Evolutionary conservation across 2,797 vertebrate genomes (phyloP).

Genomic region (Pangasius krempfi): DNA sequence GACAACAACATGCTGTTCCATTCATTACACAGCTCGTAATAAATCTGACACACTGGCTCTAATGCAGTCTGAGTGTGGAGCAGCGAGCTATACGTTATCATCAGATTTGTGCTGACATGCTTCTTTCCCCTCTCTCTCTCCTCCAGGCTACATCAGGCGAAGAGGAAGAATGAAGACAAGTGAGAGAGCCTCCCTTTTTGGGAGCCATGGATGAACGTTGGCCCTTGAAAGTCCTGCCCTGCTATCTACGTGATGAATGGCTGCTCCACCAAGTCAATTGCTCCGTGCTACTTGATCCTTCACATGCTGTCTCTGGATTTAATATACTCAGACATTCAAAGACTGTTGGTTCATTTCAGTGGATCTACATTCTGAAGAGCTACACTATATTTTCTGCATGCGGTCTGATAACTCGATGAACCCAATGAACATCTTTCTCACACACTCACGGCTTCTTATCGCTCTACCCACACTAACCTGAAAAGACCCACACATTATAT

Average conservation of each 20-base stretch:
- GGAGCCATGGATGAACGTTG: constrained; percentile 67
- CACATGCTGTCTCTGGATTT: constrained; percentile 30
- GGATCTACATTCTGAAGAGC: constrained; percentile 22
- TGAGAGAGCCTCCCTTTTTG: constrained; percentile 72
- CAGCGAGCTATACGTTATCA: constrained; percentile 74
- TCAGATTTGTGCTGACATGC: constrained; percentile 76
- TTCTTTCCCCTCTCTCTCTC: constrained; percentile 60
- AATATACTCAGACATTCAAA: constrained; percentile 33
- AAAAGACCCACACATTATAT: constrained; percentile 4
- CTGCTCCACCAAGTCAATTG: constrained; percentile 72
- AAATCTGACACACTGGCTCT: constrained; percentile 58
- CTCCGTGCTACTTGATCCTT: constrained; percentile 50
- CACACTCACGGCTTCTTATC: background rate
- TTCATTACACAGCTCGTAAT: constrained; percentile 31
- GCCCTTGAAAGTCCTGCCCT: constrained; percentile 74
- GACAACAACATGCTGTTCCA: constrained; percentile 36
- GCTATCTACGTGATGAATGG: constrained; percentile 78
- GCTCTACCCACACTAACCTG: constrained; percentile 11
- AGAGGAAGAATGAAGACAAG: constrained; percentile 68
- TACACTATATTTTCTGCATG: constrained; percentile 7
- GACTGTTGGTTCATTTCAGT: constrained; percentile 25
- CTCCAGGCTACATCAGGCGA: constrained; percentile 64
- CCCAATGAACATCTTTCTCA: constrained; percentile 1
- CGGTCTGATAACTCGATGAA: constrained; percentile 5
- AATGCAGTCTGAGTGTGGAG: constrained; percentile 65